Evolutionary conservation across 2,113 vertebrate species (phyloP).

Genomic region (Motacilla tschutschensis): DNA sequence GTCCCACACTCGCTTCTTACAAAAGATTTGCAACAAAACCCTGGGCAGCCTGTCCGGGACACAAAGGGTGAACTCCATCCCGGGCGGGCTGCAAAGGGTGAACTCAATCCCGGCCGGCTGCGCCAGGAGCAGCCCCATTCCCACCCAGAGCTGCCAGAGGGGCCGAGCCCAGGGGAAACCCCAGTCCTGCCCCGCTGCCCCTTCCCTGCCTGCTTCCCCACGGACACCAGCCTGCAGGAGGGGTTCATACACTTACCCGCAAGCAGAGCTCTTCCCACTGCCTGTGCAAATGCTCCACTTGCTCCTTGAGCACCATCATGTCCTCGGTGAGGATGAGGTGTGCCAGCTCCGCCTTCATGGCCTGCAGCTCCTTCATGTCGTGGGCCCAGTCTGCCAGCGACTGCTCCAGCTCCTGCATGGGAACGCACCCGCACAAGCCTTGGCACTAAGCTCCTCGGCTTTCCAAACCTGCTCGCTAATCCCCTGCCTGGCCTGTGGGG

Average conservation of each 20-base stretch:
- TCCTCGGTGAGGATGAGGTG: conserved; percentile 82
- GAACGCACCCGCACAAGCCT: conserved; percentile 62
- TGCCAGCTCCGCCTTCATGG: conserved; percentile 81
- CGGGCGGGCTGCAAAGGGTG: background rate
- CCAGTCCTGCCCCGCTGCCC: background rate
- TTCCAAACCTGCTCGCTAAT: conserved; percentile 79
- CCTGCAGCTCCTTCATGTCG: conserved; percentile 79
- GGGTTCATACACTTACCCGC: conserved; percentile 55
- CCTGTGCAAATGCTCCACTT: conserved; percentile 81
- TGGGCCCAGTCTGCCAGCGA: conserved; percentile 81
- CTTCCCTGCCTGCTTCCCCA: background rate
- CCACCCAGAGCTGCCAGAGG: rapidly evolving
- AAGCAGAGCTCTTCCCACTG: conserved; percentile 82
- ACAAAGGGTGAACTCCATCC: background rate
- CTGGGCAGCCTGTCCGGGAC: background rate
- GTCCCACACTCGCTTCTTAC: background rate
- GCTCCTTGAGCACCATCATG: conserved; percentile 81
- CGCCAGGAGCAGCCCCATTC: background rate
- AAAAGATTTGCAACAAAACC: background rate
- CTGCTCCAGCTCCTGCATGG: conserved; percentile 89
- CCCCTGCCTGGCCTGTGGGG: conserved; percentile 78
- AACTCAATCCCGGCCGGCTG: background rate
- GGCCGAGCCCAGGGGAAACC: background rate
- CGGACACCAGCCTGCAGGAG: rapidly evolving
- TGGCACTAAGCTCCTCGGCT: conserved; percentile 62